These are phyloP conservation scores for Xiphias gladius DNA, from an alignment of 2,113 vertebrate genomes.

Conservation along the genomic window DNA sequence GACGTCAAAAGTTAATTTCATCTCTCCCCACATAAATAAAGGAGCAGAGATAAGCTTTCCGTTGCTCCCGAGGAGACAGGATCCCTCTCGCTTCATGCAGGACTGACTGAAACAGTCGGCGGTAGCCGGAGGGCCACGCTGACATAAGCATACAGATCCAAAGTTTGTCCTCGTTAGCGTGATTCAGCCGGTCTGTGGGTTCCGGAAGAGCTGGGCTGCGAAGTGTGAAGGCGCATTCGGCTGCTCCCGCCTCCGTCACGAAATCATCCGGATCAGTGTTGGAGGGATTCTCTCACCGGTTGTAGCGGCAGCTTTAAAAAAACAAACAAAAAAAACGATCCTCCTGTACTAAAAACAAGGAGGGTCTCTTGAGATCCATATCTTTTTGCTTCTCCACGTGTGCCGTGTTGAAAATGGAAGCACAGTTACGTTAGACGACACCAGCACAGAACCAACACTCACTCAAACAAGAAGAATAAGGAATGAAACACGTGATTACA, in stretches of 20 bases:
- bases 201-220: conserved; percentile 41
- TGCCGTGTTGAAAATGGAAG: neutral
- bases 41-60: neutral
- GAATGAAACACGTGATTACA: neutral
- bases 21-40: neutral
- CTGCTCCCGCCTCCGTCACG: conserved; percentile 45
- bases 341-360: neutral
- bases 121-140: conserved; percentile 38
- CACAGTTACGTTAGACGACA: neutral
- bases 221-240: conserved; percentile 56
- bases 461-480: neutral
- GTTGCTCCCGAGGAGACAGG: conserved; percentile 4
- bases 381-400: neutral
- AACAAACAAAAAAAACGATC: neutral
- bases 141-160: conserved; percentile 47
- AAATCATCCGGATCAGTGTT: conserved; percentile 44
- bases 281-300: neutral
- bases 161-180: conserved; percentile 64
- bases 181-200: conserved; percentile 59
- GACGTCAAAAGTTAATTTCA: neutral
- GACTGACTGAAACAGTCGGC: conserved; percentile 24
- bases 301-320: conserved; percentile 9
- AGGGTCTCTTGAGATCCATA: neutral
- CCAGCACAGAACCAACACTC: neutral
- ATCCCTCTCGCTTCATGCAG: conserved; percentile 20